Evolutionary conservation across 2,888 invertebrate genomes (phyloP), one percentile per base, ranked within the genome.

Genomic region (Campopleginae sp.): DNA sequence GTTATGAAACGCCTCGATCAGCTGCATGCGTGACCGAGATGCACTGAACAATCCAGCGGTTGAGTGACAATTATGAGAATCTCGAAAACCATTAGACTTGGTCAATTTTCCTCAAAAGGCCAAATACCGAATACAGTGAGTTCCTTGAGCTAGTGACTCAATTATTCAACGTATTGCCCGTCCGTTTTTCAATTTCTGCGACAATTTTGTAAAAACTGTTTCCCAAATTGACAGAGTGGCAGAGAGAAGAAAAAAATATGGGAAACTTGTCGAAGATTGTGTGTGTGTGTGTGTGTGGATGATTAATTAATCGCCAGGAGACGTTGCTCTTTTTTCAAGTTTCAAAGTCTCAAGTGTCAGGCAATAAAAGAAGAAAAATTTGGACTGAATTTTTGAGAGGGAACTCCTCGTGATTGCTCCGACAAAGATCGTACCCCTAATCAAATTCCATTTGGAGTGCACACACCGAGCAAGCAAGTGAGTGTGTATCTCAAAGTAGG

Each of bases 371-470:
- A 66, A 42, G 4, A 70, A 31, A 44, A 48, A 27, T 31, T 48
- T 7, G 1, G 31, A 48, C 23, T 44, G 27, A 1, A 27, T 70
- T 48, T 46, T 31, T 27, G 23, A 14, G 44, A 44, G 27, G 31
- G 2, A n/a, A 5, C 44, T 31, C n/a, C 27, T 54, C n/a, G 51
- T 12, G 23, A 23, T 27, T 42, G 23, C 31, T 42, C 31, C 33
- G 54, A 68, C 44, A 46, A 23, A 68, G 77, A 68, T 77, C 17
- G 68, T 14, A 12, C 8, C 44, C 51, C 66, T 80, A 74, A 80
- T 80, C 74, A 80, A 80, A 80, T 74, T 80, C 65, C 66, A 72
- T 80, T 74, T 72, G 27, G 54, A 14, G 68, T 70, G 51, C 27
- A 70, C 68, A 70, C 68, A 23, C 33, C 31, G 38, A 27, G 17